Base-by-base conservation (phyloP, 2,113 vertebrate species). In the Myrmophylax atrothorax region DNA sequence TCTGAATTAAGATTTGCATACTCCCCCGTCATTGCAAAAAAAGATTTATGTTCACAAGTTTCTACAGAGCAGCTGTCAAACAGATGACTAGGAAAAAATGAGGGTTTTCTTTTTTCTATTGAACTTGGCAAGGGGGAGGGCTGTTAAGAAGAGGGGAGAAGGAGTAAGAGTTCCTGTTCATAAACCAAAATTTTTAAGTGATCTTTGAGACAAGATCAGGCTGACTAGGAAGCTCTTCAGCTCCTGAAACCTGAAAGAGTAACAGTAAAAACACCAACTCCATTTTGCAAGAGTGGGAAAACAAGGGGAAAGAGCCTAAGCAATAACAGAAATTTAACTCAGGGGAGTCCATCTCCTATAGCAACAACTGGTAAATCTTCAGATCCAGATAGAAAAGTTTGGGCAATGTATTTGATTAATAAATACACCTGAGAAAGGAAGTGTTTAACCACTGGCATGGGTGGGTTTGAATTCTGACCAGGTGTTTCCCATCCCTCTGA, bases 1-100 rank as follows among this genome's bases (percentile, higher is more conserved):
- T 93, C 94, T 94, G 91, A 97, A 96, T 97, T 93, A 95, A 85
- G 91, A 95, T 96, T 88, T 96, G 82, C 95, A 96, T 93, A 96
- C 94, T 91, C 94, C 93, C 93, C 96, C 93, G 3, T 83, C 80
- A 56, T 72, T 70, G 88, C 91, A 95, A 96, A 96, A 95, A 97
- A 96, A 95, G 92, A 94, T 77, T 83, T 77, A 92, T 92, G 94
- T 97, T 97, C 95, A 90, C 96, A 97, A 95, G 94, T 93, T 94
- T 90, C 80, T 96, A 69, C 82, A 77, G 76, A 94, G 95, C 95
- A 97, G 94, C 94, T 96, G 94, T 96, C 93, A 95, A 91, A 85
- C 87, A 96, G 95, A 94, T 95, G 78, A 95, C 94, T 93, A 89
- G 66, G 67, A 95, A 72, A 95, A 91, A 94, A 95, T 19, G 31